These are phyloP conservation scores for Macropodus opercularis DNA, from an alignment of 2,797 vertebrate genomes.

Conservation along the genomic window DNA sequence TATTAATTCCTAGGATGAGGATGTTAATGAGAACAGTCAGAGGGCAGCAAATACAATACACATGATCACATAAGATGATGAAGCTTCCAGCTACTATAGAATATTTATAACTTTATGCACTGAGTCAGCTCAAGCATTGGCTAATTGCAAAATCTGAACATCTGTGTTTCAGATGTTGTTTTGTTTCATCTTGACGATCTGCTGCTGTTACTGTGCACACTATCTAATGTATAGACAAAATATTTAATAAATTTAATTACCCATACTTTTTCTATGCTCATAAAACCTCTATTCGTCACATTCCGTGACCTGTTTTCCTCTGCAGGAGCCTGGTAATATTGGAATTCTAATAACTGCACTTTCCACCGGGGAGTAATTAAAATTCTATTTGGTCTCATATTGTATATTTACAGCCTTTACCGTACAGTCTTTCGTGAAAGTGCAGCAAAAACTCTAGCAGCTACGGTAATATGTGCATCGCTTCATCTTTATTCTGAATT, in stretches of 20 bases:
- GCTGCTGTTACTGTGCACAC: slow-evolving; percentile 4
- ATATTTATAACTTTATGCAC: slow-evolving; percentile 7
- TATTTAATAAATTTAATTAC: slow-evolving; percentile 10
- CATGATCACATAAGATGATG: slow-evolving; percentile 2
- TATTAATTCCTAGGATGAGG: slow-evolving; percentile 15
- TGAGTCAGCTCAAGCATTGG: neutral
- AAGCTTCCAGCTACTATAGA: slow-evolving; percentile 9
- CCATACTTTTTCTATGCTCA: slow-evolving; percentile 10
- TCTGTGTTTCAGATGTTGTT: slow-evolving; percentile 23
- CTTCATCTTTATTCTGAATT: slow-evolving; percentile 64
- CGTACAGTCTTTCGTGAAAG: slow-evolving; percentile 29
- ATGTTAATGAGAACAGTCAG: slow-evolving; percentile 23
- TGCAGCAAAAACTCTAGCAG: slow-evolving; percentile 23
- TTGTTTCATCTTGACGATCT: slow-evolving; percentile 8
- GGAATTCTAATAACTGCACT: neutral
- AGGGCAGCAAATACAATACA: neutral
- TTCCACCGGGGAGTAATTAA: slow-evolving; percentile 18
- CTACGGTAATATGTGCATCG: slow-evolving; percentile 28
- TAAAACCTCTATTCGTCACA: slow-evolving; percentile 15
- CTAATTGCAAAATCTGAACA: slow-evolving; percentile 22
- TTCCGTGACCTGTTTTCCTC: neutral
- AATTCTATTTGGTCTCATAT: slow-evolving; percentile 19
- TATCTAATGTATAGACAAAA: slow-evolving; percentile 6
- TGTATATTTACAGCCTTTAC: neutral
- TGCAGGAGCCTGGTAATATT: slow-evolving; percentile 10